phyloP scores from a whole-genome alignment of 2,888 invertebrate species.

The Zeuzera pyrina region DNA sequence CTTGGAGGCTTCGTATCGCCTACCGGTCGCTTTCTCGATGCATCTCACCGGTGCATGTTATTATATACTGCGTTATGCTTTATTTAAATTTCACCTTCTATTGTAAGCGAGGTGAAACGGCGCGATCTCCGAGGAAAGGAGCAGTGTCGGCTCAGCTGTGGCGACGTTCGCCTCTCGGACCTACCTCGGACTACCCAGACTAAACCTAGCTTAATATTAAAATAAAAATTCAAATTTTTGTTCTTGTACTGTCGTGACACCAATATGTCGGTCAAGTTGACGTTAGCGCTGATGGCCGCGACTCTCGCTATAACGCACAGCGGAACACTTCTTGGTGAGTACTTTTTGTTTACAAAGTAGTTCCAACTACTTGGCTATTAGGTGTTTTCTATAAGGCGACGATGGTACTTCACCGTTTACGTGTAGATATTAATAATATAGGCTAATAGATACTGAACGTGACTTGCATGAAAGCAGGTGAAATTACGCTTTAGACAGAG shows the following conservation, averaged over 20 bases:
- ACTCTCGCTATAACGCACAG: constrained; percentile 37
- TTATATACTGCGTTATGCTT: constrained; percentile 60
- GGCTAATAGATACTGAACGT: not conserved
- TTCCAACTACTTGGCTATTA: not conserved
- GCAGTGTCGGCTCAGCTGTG: constrained; percentile 51
- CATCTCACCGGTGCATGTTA: constrained; percentile 60
- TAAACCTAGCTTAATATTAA: constrained; percentile 3
- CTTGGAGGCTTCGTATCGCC: too few relatives aligned
- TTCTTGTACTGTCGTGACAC: constrained; percentile 2
- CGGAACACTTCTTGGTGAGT: constrained; percentile 65
- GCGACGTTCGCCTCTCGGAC: constrained; percentile 50
- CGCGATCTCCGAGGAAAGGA: constrained; percentile 59
- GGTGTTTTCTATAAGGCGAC: not conserved
- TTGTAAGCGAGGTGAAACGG: constrained; percentile 66
- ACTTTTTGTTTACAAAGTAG: constrained; percentile 13
- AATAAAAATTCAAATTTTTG: not conserved
- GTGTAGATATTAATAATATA: not conserved
- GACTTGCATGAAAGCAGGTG: not conserved
- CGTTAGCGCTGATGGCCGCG: constrained; percentile 42
- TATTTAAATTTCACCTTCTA: constrained; percentile 73
- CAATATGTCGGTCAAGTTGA: constrained; percentile 52
- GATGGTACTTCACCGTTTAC: not conserved
- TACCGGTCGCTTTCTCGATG: constrained; percentile 53
- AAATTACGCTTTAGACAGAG: not conserved
- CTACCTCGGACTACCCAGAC: constrained; percentile 5